A percentile compares a stretch with the other conserved stretches of the same genome.
Conservation (phyloP, 2,113 vertebrate species). For the Clarias macrocephalus region DNA sequence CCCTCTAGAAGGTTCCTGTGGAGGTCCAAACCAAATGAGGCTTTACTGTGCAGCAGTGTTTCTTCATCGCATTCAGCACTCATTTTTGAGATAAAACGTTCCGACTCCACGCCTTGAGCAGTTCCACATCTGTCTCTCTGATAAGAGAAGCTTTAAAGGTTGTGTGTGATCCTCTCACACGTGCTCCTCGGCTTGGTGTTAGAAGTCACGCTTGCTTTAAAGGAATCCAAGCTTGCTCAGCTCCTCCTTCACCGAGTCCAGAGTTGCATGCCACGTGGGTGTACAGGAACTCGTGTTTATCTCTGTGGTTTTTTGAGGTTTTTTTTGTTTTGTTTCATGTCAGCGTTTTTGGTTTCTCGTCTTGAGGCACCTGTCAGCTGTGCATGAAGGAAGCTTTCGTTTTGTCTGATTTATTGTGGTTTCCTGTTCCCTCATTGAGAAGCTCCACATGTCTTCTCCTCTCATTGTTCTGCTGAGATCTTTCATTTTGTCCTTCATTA, state of each 20-base stretch:
- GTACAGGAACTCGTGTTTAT: slow-evolving; percentile 25
- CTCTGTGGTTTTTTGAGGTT: slow-evolving; percentile 5
- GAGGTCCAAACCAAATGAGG: no score
- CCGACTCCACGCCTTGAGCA: no score
- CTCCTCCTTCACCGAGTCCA: not conserved
- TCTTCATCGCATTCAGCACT: not conserved
- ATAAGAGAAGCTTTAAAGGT: not conserved
- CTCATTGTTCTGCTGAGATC: not conserved
- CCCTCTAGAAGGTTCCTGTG: not conserved
- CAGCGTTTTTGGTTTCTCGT: slow-evolving; percentile 17
- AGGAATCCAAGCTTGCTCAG: slow-evolving; percentile 6
- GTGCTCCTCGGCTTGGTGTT: slow-evolving; percentile 17
- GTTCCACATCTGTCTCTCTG: not conserved
- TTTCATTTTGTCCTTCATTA: not conserved
- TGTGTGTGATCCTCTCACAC: slow-evolving; percentile 17
- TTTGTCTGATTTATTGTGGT: not conserved
- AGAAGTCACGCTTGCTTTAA: slow-evolving; percentile 24
- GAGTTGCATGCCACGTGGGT: not conserved
- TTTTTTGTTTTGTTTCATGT: not conserved
- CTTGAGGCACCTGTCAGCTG: slow-evolving; percentile 32
- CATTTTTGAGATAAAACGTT: not conserved
- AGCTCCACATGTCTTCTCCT: not conserved
- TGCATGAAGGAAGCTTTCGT: not conserved
- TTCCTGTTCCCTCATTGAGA: not conserved
- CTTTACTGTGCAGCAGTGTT: not conserved